A percentile compares a stretch with the other conserved stretches of the same genome.
These are phyloP conservation scores for Lepidurus couesii DNA, from an alignment of 1,140 invertebrate species.

Conservation along the genomic window DNA sequence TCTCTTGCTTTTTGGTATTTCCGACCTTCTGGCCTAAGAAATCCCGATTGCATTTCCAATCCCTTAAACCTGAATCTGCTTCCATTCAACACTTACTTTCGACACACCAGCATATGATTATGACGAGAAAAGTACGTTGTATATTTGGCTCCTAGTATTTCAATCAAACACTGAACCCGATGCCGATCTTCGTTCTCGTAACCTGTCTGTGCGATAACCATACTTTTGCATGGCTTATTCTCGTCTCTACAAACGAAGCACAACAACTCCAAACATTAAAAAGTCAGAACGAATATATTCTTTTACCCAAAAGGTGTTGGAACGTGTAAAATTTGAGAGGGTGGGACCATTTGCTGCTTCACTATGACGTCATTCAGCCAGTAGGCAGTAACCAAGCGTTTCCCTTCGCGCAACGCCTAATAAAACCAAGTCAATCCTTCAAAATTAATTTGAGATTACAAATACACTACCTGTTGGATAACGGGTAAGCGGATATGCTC, in stretches of 20 bases:
- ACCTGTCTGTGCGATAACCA: slow-evolving; percentile 70
- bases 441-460: slow-evolving; percentile 7
- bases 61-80: background rate
- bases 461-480: slow-evolving; percentile 63
- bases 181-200: slow-evolving; percentile 76
- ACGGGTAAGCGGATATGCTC: slow-evolving; percentile 80
- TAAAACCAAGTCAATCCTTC: slow-evolving; percentile 33
- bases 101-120: slow-evolving; percentile 60
- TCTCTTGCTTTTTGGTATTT: slow-evolving; percentile 86
- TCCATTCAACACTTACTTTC: slow-evolving; percentile 43
- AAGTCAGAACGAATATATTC: slow-evolving; percentile 28
- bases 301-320: slow-evolving; percentile 66
- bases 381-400: slow-evolving; percentile 83
- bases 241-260: slow-evolving; percentile 44
- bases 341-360: slow-evolving; percentile 75
- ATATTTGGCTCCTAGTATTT: slow-evolving; percentile 75
- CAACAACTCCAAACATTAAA: background rate
- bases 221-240: slow-evolving; percentile 54
- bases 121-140: slow-evolving; percentile 54
- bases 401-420: slow-evolving; percentile 67
- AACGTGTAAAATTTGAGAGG: slow-evolving; percentile 79
- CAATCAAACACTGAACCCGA: slow-evolving; percentile 76
- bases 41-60: slow-evolving; percentile 33
- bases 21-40: slow-evolving; percentile 66
- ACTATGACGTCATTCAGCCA: slow-evolving; percentile 88